phyloP scores from a whole-genome alignment of 2,888 invertebrate genomes.

The Lasioglossum vierecki region DNA sequence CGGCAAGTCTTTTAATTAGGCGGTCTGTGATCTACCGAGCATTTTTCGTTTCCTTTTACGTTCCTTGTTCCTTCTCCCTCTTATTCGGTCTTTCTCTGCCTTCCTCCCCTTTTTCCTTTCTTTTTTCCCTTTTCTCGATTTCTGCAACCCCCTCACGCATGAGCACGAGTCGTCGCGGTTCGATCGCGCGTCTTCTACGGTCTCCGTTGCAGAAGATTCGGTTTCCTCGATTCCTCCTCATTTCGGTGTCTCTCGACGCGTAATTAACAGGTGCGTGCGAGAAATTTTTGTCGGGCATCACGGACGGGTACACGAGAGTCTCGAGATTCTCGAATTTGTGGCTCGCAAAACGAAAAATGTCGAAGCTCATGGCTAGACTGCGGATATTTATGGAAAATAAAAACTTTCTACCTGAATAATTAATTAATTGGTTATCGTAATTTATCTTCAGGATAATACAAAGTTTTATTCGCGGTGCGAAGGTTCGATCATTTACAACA shows the following conservation, averaged over 20 bases:
- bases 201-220: not conserved
- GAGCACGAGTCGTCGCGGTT: constrained; percentile 3
- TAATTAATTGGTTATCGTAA: no score
- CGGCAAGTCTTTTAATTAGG: constrained; percentile 71
- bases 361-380: no score
- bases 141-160: not conserved
- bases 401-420: no score
- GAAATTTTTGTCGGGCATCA: no score
- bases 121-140: not conserved
- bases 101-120: not conserved
- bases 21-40: constrained; percentile 71
- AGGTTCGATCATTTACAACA: no score
- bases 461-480: no score
- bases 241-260: not conserved
- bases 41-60: constrained; percentile 54
- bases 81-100: constrained; percentile 38
- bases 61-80: not conserved
- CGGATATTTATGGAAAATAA: no score
- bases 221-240: not conserved
- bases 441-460: no score
- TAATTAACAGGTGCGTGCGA: not conserved
- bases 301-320: no score
- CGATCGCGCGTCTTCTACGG: constrained; percentile 9
- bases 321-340: no score
- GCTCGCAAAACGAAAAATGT: no score